Evolutionary conservation across 2,888 invertebrate species (phyloP), one percentile per base, ranked within the genome.

Genomic region (Cepaea hortensis): DNA sequence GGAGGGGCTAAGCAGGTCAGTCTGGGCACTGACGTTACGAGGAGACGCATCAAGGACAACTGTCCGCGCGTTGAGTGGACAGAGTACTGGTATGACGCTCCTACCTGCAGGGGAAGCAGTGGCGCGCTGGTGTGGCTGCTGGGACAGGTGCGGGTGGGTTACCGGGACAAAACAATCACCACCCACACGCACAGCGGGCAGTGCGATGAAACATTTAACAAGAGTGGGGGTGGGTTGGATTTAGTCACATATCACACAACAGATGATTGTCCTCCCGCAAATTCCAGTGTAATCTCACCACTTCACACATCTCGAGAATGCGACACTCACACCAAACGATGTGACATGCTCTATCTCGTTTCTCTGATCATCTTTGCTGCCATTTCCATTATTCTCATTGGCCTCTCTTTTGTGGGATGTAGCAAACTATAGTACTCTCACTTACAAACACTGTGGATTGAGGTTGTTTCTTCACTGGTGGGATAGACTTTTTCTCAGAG

Each of bases 81-180:
- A 46, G 46, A 72, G 20, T 83, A 83, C 75, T 15, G 9, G 11
- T 83, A 83, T 35, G 20, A 72, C 6, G 35, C 83, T 9, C 65
- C 72, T 18, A 73, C 83, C 4, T 83, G 83, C 46, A n/a, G 35
- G 35, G 83, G 83, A 18, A 48, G 55, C 23, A 83, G 83, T 75
- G 83, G 83, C 0, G 73, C 73, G 2, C 20, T 83, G 7, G 83
- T 83, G 23, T 83, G 83, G 83, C 18, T 83, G 7, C 35, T 83
- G 5, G 83, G 83, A 0, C 81, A 81, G 81, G 4, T 18, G 9
- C 81, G 81, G 18, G 81, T 81, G 20, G 81, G 81, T 7, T 81
- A 81, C 23, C 48, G 81, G 15, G 81, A 81, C 35, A 3, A n/a
- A 7, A 48, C 11, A 20, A 81, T 81, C 18, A 81, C 81, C 9